phyloP scores from a whole-genome alignment of 1,140 invertebrate genomes.

The Carcinoscorpius rotundicauda region DNA sequence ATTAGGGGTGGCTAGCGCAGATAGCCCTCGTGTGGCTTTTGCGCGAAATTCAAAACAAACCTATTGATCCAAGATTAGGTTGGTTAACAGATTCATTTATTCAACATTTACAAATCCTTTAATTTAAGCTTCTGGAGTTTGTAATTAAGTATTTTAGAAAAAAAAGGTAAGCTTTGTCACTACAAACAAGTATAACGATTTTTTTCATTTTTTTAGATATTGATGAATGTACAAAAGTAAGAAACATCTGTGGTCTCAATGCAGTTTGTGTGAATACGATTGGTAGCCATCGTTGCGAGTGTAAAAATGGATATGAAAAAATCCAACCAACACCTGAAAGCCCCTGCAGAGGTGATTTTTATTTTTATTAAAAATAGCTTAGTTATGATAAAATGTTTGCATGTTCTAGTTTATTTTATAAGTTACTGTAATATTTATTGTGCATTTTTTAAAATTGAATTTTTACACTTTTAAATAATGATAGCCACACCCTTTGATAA shows the following conservation, averaged over 20 bases:
- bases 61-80: too few relatives aligned
- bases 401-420: neutral
- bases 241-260: constrained; percentile 62
- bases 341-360: constrained; percentile 52
- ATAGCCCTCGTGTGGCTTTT: too few relatives aligned
- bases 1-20: too few relatives aligned
- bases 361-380: neutral
- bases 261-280: constrained; percentile 68
- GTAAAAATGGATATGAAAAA: constrained; percentile 58
- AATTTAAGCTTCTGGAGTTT: too few relatives aligned
- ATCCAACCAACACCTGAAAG: constrained; percentile 18
- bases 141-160: too few relatives aligned
- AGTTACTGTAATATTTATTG: neutral
- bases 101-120: too few relatives aligned
- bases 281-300: constrained; percentile 75
- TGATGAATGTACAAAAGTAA: constrained; percentile 55
- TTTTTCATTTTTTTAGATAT: constrained; percentile 31
- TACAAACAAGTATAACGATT: too few relatives aligned
- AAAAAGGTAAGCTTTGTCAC: too few relatives aligned
- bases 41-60: too few relatives aligned
- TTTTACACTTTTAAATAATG: neutral
- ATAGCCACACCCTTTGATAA: neutral
- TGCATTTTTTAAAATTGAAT: neutral
- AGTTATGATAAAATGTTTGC: constrained; percentile 3
- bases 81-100: too few relatives aligned